Evolutionary conservation across 2,113 vertebrate genomes (phyloP).

Genomic region (Heloderma charlesbogerti): DNA sequence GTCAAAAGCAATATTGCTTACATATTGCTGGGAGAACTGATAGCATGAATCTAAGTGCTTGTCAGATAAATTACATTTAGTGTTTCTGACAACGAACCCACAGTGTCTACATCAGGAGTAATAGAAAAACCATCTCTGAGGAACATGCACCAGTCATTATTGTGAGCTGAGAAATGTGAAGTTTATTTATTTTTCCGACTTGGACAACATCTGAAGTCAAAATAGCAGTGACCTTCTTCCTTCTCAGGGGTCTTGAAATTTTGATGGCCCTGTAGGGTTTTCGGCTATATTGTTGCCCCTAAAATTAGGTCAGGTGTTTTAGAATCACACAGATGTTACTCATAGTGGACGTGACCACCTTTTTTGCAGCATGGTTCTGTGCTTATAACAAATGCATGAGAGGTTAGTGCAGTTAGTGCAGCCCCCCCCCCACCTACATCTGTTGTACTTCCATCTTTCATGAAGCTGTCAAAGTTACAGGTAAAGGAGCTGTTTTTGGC

Average conservation of each 20-base stretch:
- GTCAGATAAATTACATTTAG: constrained; percentile 34
- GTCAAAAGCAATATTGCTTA: constrained; percentile 35
- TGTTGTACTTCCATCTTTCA: not conserved
- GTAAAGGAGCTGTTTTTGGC: not conserved
- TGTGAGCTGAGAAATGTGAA: constrained; percentile 24
- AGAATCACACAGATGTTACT: not conserved
- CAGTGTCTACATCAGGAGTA: constrained; percentile 14
- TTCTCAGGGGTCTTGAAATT: not conserved
- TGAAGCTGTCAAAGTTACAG: not conserved
- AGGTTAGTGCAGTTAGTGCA: not conserved
- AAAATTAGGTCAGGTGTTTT: not conserved
- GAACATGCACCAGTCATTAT: not conserved
- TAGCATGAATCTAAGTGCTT: constrained; percentile 38
- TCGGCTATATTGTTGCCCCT: not conserved
- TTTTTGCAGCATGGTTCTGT: not conserved
- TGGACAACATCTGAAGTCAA: not conserved
- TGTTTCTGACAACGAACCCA: constrained; percentile 28
- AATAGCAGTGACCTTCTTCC: not conserved
- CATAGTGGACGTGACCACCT: not conserved
- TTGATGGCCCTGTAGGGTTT: not conserved
- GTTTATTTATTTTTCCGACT: constrained; percentile 15
- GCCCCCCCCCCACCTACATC: no score
- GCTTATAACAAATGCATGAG: no score
- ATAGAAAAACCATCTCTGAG: constrained; percentile 14
- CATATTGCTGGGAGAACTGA: constrained; percentile 27